Base-by-base conservation (phyloP, 2,888 invertebrate species). In the Zaprionus obscuricornis region DNA sequence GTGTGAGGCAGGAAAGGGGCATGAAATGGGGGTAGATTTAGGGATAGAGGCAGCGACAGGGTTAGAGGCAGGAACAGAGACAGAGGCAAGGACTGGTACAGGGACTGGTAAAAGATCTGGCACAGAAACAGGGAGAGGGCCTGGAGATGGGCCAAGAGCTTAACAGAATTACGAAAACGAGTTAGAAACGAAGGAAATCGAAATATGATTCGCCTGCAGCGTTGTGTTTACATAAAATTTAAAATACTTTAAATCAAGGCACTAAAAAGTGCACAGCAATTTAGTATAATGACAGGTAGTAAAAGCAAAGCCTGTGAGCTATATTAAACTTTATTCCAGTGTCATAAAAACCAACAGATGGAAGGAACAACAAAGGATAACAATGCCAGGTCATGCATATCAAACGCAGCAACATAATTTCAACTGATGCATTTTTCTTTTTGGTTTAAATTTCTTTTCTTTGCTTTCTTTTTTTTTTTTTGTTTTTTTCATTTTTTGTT, bases 261-360 rank as follows among this genome's bases (percentile, higher is more conserved):
- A 11, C 37, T 37, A 29, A 37, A 18, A 45, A 39, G 26, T 24
- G 51, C 16, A 51, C 24, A n/a, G 18, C 59, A 59, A 59, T 37
- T 52, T 65, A 16, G 27, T n/a, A 43, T 51, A 68, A 68, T 56
- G 72, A 40, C 55, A 45, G 33, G 36, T 55, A 51, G 43, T 71
- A 66, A 68, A n/a, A 66, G 33, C 7, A 7, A 31, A 42, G 26
- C 13, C 33, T 50, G 27, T 6, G 0, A 17, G 31, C 47, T 22
- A 57, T 55, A 57, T 69, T 40, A 50, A 63, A 58, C 45, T 60
- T 71, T 59, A 67, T 66, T 59, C 43, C 49, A 26, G n/a, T 18
- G 27, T 29, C 56, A 66, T 66, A 65, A 68, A 58, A 37, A 18
- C 4, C 18, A 18, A 8, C 14, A 14, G 10, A 29, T 24, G 31